These are phyloP conservation scores for Unio delphinus DNA, from an alignment of 2,888 invertebrate species.

Conservation along the genomic window DNA sequence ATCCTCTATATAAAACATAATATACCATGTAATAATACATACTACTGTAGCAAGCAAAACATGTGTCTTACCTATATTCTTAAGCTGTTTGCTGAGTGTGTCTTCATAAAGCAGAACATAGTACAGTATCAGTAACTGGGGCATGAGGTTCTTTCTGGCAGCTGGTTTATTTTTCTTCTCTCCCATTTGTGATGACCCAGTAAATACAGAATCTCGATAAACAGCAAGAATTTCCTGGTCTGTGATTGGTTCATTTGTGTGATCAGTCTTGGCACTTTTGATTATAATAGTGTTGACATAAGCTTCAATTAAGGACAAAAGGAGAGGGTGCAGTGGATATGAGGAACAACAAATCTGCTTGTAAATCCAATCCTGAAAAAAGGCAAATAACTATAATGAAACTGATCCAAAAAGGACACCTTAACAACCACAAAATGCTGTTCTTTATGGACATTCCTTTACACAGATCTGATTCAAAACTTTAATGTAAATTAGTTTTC, in stretches of 20 bases:
- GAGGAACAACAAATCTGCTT: conserved; percentile 90
- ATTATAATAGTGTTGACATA: conserved; percentile 91
- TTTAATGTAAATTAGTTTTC: no score
- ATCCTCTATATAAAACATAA: no score
- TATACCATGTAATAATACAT: no score
- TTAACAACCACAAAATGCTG: no score
- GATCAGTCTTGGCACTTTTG: conserved; percentile 74
- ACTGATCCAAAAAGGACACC: no score
- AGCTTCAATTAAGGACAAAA: conserved; percentile 93
- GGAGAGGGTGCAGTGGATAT: conserved; percentile 92
- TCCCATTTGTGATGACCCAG: conserved; percentile 15
- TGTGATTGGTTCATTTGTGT: conserved; percentile 91
- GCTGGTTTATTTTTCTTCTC: neutral
- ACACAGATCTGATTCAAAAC: no score
- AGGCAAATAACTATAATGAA: no score
- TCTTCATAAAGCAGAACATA: conserved; percentile 95
- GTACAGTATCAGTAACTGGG: conserved; percentile 91
- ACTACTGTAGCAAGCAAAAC: conserved; percentile 72
- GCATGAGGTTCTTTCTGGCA: conserved; percentile 76
- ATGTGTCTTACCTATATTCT: conserved; percentile 58
- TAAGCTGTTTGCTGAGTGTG: conserved; percentile 78
- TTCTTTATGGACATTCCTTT: no score
- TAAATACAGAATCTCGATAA: conserved; percentile 61
- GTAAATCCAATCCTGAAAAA: conserved; percentile 85
- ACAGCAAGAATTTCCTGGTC: conserved; percentile 86